Conservation (phyloP, 2,797 vertebrate genomes). For the Tympanoctomys barrerae region DNA sequence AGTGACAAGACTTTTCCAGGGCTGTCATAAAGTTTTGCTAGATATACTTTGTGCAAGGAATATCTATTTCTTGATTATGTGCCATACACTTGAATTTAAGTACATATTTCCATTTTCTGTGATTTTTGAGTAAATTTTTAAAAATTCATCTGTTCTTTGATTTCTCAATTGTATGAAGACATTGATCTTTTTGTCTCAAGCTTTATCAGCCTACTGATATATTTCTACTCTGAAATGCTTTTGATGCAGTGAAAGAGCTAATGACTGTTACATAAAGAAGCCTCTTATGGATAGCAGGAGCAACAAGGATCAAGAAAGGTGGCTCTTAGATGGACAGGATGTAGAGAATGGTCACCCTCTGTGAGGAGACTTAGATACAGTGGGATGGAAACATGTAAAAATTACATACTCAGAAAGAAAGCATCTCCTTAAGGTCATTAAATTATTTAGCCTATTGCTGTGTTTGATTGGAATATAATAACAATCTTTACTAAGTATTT, state of each 20-base stretch:
- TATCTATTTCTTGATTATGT: neutral
- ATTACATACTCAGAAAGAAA: neutral
- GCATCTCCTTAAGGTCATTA: neutral
- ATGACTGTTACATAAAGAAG: neutral
- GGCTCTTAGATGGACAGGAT: neutral
- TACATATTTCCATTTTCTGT: neutral
- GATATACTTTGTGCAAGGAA: neutral
- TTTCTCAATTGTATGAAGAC: neutral
- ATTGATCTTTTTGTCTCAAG: neutral
- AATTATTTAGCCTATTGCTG: neutral
- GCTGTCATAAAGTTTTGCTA: neutral
- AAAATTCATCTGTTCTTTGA: neutral
- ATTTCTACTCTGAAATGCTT: neutral
- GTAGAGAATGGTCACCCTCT: neutral
- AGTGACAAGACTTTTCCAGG: neutral
- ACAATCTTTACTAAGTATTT: neutral
- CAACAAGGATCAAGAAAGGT: neutral
- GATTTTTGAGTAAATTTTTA: neutral
- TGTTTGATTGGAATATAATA: conserved; percentile 44
- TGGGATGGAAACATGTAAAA: neutral
- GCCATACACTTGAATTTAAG: neutral
- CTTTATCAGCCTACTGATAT: neutral
- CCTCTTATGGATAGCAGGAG: neutral
- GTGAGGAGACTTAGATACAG: neutral
- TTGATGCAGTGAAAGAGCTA: neutral